Evolutionary conservation across 2,113 vertebrate genomes (phyloP).

Genomic region (Mystacornis crossleyi): DNA sequence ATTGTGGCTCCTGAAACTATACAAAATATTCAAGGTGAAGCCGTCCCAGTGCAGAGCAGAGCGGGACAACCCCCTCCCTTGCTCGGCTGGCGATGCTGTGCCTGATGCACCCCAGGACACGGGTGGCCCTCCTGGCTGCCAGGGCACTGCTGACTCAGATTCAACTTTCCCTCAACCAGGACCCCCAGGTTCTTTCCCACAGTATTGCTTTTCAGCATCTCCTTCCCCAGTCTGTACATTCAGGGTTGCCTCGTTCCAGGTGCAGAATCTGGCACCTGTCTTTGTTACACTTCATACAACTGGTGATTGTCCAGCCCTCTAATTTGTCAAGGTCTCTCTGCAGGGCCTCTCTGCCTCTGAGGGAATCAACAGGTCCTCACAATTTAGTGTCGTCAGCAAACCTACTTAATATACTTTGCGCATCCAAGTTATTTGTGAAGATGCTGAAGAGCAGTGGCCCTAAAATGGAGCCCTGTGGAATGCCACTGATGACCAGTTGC

Average conservation of each 20-base stretch:
- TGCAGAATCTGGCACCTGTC: neutral
- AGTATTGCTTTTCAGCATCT: fast-evolving
- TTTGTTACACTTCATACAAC: neutral
- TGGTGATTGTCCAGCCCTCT: neutral
- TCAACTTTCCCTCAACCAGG: fast-evolving
- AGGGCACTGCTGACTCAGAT: neutral
- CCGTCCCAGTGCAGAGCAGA: fast-evolving
- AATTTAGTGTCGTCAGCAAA: neutral
- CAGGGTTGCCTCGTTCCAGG: neutral
- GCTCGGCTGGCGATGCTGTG: fast-evolving
- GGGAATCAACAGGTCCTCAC: neutral
- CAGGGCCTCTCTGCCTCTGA: neutral
- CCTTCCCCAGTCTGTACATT: neutral
- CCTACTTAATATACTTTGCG: neutral
- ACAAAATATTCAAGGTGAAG: neutral
- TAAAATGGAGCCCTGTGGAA: neutral
- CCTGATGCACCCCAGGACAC: neutral
- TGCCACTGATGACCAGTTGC: fast-evolving
- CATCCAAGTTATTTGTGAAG: neutral
- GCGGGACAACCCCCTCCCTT: neutral
- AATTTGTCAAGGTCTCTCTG: neutral
- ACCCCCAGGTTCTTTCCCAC: neutral
- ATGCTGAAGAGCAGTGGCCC: neutral
- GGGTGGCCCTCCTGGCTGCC: neutral
- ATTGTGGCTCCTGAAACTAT: neutral